Percentiles rank a stretch among this genome's conserved stretches.
Evolutionary conservation across 2,113 vertebrate species (phyloP).

Genomic region (Etheostoma spectabile): DNA sequence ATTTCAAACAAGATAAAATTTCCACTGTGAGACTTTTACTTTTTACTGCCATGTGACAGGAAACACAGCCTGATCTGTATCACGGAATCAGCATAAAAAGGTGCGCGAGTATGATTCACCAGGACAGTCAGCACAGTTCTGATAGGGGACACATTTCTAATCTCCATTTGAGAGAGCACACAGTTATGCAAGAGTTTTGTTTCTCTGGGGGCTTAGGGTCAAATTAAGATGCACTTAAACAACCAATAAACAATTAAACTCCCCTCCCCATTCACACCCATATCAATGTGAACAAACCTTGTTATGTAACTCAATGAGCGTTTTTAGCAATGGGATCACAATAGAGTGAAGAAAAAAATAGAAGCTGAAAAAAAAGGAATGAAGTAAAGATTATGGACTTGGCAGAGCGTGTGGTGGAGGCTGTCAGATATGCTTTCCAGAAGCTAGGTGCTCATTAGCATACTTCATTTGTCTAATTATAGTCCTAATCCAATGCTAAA

Average conservation of each 20-base stretch:
- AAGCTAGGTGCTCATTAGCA: constrained; percentile 80
- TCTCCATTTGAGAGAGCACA: constrained; percentile 28
- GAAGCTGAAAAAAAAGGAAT: constrained; percentile 36
- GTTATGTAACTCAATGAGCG: constrained; percentile 28
- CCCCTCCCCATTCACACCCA: neutral
- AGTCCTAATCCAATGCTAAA: constrained; percentile 74
- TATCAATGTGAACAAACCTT: constrained; percentile 37
- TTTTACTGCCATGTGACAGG: neutral
- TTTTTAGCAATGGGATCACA: constrained; percentile 49
- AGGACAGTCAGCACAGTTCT: constrained; percentile 23
- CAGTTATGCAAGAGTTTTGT: constrained; percentile 34
- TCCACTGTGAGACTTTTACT: neutral
- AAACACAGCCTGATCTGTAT: constrained; percentile 32
- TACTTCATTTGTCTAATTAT: constrained; percentile 79
- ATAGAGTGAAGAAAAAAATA: constrained; percentile 25
- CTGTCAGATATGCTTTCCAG: constrained; percentile 77
- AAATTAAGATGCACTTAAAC: constrained; percentile 36
- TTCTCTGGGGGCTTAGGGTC: constrained; percentile 34
- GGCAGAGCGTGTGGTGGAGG: constrained; percentile 61
- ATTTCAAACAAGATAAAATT: neutral
- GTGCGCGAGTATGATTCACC: constrained; percentile 21
- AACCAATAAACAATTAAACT: constrained; percentile 33
- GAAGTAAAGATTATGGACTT: constrained; percentile 73
- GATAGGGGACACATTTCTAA: constrained; percentile 22
- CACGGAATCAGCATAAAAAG: constrained; percentile 23